Base-by-base conservation (phyloP, 35 echinoderm and acorn worm species). In the Hemicentrotus pulcherrimus region DNA sequence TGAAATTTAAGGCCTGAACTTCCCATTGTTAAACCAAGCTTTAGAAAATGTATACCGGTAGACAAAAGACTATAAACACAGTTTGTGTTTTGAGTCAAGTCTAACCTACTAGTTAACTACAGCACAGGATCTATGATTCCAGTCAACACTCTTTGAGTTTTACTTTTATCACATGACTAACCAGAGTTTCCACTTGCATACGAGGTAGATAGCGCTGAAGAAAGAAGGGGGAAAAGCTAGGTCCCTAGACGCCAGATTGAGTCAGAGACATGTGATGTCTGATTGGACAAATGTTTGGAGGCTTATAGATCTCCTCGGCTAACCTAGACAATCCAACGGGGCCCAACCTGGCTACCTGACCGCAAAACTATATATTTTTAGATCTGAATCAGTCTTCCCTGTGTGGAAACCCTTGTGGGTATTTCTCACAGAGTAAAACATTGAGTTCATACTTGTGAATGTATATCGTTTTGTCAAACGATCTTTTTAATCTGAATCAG, bases 181-280 rank as follows among this genome's bases (percentile, higher is more conserved):
- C 0, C 2, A 55, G 50, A 55, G 9, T 78, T 78, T 78, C 4
- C 24, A n/a, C 65, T 28, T 28, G 22, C 65, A 78, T 28, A 4
- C 22, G 7, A 78, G 22, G 19, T 6, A 78, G 65, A 24, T 78
- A 55, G 50, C 50, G 15, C 50, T 55, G 11, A 12, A 55, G 15
- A 50, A 50, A 50, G 48, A 50, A 6, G 12, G 12, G 48, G 65
- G 4, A 22, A 78, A 78, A 55, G 14, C 4, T 55, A 10, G 11
- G 28, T 78, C 65, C 65, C 65, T 1, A 78, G 65, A 78, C 65
- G 19, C 7, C 6, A 50, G 65, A 78, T 8, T 78, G 65, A 78
- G 65, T 78, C 65, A 78, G 65, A 78, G 65, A 78, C 65, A 78
- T n/a, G 28, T 78, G 65, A 78, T n/a, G 65, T 78, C 65, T n/a